Base-by-base conservation (phyloP, 2,797 vertebrate genomes). In the Rhinophrynus dorsalis region DNA sequence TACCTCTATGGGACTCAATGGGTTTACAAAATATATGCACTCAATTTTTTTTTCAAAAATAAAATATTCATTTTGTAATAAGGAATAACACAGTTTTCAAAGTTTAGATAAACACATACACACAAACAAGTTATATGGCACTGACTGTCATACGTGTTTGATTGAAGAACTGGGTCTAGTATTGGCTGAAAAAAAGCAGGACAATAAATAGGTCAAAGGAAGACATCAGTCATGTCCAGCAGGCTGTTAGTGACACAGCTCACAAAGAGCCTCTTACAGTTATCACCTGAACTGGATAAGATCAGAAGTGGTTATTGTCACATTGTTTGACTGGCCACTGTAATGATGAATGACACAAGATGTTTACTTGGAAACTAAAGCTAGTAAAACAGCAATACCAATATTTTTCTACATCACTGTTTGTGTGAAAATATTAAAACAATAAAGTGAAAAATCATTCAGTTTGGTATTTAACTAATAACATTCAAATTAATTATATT, bases 251-350 rank as follows among this genome's bases (percentile, higher is more conserved):
- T 61, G 47, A 44, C 47, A 32, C 47, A 7, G 65, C 45, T 63
- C 45, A 63, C 29, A 37, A 38, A 59, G 23, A 35, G 38, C 64
- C 52, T 47, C 38, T 56, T 33, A 18, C n/a, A 68, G 57, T 60
- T 32, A 69, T 69, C 67, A 69, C 67, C 67, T 69, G 67, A 54
- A 52, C 27, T 23, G 12, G 38, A 23, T 51, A 18, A 29, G 20
- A 42, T 69, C 57, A 61, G 33, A 44, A 51, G 67, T 24, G 56
- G 67, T 61, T 44, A 61, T 20, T 69, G 67, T 69, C 67, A 61
- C 42, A 35, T 37, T 33, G 47, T 7, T 13, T 50, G 35, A 68
- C 55, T 59, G 29, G 32, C 29, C 45, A 27, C 56, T 30, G 30
- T 23, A 48, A 64, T 24, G 45, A 52, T 60, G 40, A 69, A 45